Percentiles rank a stretch among this genome's conserved stretches.
phyloP scores from a whole-genome alignment of 2,797 vertebrate genomes.

The Platalea minor region DNA sequence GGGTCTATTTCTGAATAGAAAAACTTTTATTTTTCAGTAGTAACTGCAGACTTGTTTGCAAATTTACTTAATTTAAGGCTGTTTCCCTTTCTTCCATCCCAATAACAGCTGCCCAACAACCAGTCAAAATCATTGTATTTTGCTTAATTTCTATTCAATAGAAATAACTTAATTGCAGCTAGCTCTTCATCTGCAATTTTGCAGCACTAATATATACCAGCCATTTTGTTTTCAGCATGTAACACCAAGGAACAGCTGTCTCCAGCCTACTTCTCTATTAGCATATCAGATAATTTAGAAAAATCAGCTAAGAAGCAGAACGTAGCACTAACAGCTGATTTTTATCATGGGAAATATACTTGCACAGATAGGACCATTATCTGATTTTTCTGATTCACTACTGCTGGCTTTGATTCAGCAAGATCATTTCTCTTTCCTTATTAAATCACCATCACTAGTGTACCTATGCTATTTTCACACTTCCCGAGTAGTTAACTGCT shows the following conservation, averaged over 20 bases:
- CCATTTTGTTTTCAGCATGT: slow-evolving; percentile 67
- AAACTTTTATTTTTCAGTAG: slow-evolving; percentile 15
- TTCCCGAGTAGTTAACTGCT: neutral
- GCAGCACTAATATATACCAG: slow-evolving; percentile 60
- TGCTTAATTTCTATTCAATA: slow-evolving; percentile 40
- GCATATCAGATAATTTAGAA: slow-evolving; percentile 8
- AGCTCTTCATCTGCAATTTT: slow-evolving; percentile 50
- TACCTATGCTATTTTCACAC: neutral
- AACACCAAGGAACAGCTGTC: slow-evolving; percentile 56
- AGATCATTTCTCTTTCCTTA: neutral
- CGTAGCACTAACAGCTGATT: neutral
- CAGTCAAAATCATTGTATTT: slow-evolving; percentile 45
- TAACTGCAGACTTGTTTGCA: slow-evolving; percentile 30
- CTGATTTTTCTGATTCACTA: neutral
- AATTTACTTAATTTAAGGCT: slow-evolving; percentile 54
- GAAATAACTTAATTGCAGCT: slow-evolving; percentile 63
- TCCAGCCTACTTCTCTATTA: slow-evolving; percentile 36
- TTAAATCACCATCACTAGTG: neutral
- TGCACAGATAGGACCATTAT: neutral
- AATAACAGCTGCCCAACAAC: slow-evolving; percentile 32
- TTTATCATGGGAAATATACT: neutral
- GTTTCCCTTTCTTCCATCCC: slow-evolving; percentile 14
- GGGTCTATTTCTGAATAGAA: neutral
- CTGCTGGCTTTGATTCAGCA: neutral
- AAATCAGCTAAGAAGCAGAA: neutral